phyloP scores from a whole-genome alignment of 1,140 invertebrate species.

The Eurosta solidaginis region DNA sequence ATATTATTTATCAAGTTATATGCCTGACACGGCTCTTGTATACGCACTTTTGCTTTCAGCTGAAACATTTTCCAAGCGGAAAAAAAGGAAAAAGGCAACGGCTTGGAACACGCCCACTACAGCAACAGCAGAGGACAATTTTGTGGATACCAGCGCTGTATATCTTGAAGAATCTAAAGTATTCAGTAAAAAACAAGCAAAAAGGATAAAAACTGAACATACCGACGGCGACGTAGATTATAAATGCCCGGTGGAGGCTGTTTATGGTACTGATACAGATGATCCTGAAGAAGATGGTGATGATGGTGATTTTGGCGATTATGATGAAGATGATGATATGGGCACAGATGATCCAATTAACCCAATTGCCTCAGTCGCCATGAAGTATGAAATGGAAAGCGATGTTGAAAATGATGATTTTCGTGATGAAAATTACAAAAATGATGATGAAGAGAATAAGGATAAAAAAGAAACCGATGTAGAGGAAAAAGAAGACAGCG shows the following conservation, averaged over 20 bases:
- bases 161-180: slow-evolving; percentile 4
- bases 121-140: not conserved
- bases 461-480: not conserved
- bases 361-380: not conserved
- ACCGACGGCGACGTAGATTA: not conserved
- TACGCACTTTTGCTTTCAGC: slow-evolving; percentile 28
- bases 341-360: not conserved
- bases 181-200: not conserved
- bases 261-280: not conserved
- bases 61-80: not conserved
- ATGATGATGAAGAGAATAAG: not conserved
- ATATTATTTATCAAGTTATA: not conserved
- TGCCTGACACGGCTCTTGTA: slow-evolving; percentile 27
- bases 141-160: not conserved
- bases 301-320: not conserved
- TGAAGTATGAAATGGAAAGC: slow-evolving; percentile 18
- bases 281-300: not conserved
- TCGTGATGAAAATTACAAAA: not conserved
- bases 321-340: not conserved
- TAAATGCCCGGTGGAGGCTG: not conserved
- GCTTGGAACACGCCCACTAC: not conserved
- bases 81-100: not conserved
- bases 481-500: not conserved
- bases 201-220: not conserved
- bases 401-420: not conserved